phyloP scores from a whole-genome alignment of 2,888 invertebrate species.

The Ceratothoa steindachneri region DNA sequence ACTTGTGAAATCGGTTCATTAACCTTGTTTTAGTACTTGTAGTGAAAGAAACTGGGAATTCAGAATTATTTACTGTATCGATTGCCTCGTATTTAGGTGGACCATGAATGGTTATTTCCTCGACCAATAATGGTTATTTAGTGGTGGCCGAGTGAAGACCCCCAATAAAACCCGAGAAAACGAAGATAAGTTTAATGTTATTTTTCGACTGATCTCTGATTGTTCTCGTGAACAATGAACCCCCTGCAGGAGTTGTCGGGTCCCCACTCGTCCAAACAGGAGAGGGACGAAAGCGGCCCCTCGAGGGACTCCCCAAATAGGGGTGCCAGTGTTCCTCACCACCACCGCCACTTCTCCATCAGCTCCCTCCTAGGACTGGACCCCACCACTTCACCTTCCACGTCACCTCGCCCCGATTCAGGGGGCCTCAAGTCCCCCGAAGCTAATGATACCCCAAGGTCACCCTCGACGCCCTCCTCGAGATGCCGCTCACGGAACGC shows the following conservation, averaged over 20 bases:
- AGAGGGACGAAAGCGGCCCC: background rate
- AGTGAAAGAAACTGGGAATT: no score
- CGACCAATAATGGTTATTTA: no score
- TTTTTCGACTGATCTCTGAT: no score
- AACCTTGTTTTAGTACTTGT: no score
- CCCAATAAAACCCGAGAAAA: no score
- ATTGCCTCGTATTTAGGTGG: no score
- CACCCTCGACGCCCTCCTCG: background rate
- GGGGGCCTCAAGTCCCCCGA: background rate
- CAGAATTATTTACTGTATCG: no score
- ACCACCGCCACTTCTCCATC: constrained; percentile 41
- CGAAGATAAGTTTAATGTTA: no score
- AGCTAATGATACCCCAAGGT: background rate
- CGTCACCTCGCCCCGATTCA: background rate
- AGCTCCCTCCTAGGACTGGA: constrained; percentile 43
- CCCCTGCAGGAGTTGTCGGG: constrained; percentile 1
- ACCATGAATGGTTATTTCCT: no score
- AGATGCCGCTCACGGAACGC: background rate
- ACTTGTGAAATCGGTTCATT: no score
- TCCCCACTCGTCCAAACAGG: background rate
- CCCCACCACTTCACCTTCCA: background rate
- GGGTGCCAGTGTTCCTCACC: background rate
- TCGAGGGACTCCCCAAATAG: background rate
- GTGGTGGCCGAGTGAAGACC: no score
- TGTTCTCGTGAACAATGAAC: no score